Evolutionary conservation across 2,113 vertebrate genomes (phyloP), one percentile per base, ranked within the genome.

Genomic region (Pavo muticus): DNA sequence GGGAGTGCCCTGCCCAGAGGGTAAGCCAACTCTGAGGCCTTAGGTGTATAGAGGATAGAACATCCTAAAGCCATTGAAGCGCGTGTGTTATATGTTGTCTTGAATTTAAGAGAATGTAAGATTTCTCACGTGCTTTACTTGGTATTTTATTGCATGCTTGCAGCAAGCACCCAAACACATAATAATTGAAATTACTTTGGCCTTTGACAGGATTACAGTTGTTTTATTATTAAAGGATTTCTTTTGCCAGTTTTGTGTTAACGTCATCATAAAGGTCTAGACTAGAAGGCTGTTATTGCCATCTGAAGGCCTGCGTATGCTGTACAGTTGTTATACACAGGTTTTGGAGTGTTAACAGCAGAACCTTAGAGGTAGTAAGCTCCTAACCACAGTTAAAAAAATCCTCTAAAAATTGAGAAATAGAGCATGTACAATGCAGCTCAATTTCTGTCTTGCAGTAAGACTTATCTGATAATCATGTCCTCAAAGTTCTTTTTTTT

Each of bases 11-110:
- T 65, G 14, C 64, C 25, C 10, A 35, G 45, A 37, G 50, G 17
- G 17, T 0, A 0, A 42, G 20, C 19, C 42, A 24, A 0, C 70
- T 20, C 3, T 12, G 50, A 7, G 13, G 15, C 39, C 32, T 45
- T 21, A 27, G 44, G 29, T 3, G 2, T 0, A 10, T 25, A 13
- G 6, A 10, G 29, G 25, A 15, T 4, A 6, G 70, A 54, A 32
- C 7, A 11, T 42, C 11, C 27, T 54, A 11, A 24, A 17, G n/a
- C 18, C 8, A 14, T 3, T 44, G 32, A 63, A 27, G 11, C 35
- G 14, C 8, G 0, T 0, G 5, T 32, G 23, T 65, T 44, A 10
- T 0, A 3, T 2, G 0, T 48, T 40, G 9, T 35, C 29, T 54
- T 42, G 47, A 78, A 15, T 47, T 75, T n/a, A 54, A 9, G 67